phyloP scores from a whole-genome alignment of 2,797 vertebrate genomes.

The Serranus cabrilla region DNA sequence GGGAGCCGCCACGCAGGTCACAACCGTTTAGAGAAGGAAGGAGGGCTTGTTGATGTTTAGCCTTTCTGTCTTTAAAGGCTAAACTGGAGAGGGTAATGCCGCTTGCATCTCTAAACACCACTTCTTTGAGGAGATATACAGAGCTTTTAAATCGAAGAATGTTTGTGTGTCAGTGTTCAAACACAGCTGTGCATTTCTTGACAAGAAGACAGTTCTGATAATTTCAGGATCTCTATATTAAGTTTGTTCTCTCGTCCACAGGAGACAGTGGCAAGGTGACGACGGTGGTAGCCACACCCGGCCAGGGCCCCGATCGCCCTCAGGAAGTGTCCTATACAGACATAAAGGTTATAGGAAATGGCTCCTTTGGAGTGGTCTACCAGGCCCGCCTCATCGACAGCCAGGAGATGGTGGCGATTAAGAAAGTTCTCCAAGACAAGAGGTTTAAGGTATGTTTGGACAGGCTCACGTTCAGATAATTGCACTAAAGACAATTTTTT shows the following conservation, averaged over 20 bases:
- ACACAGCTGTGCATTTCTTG: background rate
- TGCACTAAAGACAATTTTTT: background rate
- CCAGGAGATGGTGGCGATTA: constrained; percentile 95
- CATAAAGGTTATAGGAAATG: constrained; percentile 96
- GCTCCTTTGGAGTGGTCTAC: constrained; percentile 95
- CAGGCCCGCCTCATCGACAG: constrained; percentile 93
- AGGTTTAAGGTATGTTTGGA: constrained; percentile 90
- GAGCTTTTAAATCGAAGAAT: background rate
- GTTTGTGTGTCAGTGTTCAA: background rate
- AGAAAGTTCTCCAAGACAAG: constrained; percentile 96
- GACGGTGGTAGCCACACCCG: constrained; percentile 93
- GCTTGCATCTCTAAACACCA: background rate
- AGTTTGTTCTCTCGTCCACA: constrained; percentile 57
- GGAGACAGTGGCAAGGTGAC: constrained; percentile 95
- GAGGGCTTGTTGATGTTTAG: constrained; percentile 37
- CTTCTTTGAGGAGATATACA: background rate
- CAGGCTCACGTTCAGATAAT: background rate
- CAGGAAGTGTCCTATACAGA: constrained; percentile 97
- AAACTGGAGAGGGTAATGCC: constrained; percentile 1
- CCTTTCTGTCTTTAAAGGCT: constrained; percentile 15
- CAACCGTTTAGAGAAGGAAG: constrained; percentile 31
- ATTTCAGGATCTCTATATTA: constrained; percentile 18
- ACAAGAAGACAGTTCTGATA: too few species aligned
- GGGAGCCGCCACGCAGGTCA: constrained; percentile 48
- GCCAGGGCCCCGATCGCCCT: constrained; percentile 92